phyloP scores from a whole-genome alignment of 2,888 invertebrate genomes.

The Drosophila conformis region DNA sequence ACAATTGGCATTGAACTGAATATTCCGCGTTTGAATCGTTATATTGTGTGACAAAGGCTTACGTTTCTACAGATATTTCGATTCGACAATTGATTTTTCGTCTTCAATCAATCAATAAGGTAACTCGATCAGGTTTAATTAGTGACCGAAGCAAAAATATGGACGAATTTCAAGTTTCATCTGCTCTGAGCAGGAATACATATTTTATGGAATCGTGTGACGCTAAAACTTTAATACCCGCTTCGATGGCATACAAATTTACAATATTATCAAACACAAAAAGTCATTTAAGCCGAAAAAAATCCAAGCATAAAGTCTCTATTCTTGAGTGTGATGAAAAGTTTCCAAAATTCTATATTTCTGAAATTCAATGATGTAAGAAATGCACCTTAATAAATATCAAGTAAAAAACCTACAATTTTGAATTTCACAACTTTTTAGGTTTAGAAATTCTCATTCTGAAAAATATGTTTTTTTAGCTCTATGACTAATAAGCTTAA shows the following conservation, averaged over 20 bases:
- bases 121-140: not conserved
- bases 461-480: not conserved
- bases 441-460: not conserved
- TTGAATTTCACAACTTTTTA: not conserved
- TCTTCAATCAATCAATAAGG: not conserved
- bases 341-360: rapidly evolving
- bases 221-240: not conserved
- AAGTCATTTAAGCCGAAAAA: not conserved
- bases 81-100: too few relatives aligned
- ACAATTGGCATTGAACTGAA: not conserved
- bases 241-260: rapidly evolving
- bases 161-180: not conserved
- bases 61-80: not conserved
- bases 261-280: not conserved
- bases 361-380: not conserved
- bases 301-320: not conserved
- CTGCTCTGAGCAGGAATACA: not conserved
- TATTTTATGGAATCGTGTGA: not conserved
- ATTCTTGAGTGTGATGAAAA: too few relatives aligned
- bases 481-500: not conserved
- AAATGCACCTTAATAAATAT: too few relatives aligned
- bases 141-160: not conserved
- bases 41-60: not conserved
- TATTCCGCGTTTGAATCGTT: not conserved
- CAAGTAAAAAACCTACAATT: not conserved